These are phyloP conservation scores for Lichenostomus cassidix DNA, from an alignment of 2,113 vertebrate species.

Conservation along the genomic window DNA sequence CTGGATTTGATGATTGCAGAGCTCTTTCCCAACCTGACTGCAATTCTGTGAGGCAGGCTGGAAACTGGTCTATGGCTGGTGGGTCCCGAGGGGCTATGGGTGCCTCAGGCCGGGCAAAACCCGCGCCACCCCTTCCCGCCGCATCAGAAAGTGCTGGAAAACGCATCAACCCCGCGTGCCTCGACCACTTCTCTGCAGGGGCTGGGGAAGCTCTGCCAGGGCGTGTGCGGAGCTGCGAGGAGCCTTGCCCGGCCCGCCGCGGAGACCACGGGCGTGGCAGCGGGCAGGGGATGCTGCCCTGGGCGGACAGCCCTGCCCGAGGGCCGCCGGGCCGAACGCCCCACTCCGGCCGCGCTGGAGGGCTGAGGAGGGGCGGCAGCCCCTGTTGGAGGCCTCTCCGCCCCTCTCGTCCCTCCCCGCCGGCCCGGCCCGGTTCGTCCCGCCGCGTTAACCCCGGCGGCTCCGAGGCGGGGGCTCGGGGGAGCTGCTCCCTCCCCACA, in stretches of 20 bases:
- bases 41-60: background rate
- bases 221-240: background rate
- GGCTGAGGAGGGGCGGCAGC: background rate
- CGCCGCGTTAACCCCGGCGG: background rate
- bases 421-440: background rate
- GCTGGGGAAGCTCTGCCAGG: background rate
- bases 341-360: background rate
- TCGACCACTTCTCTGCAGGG: background rate
- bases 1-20: too few relatives aligned
- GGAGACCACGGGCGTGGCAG: background rate
- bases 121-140: accelerated
- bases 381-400: background rate
- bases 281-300: accelerated
- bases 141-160: too few relatives aligned
- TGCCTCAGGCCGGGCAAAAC: accelerated
- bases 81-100: too few relatives aligned
- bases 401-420: background rate
- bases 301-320: background rate
- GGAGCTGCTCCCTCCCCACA: background rate
- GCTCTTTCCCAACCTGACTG: background rate
- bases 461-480: constrained; percentile 15
- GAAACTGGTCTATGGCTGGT: too few relatives aligned
- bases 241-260: too few relatives aligned
- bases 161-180: accelerated
- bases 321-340: background rate